Evolutionary conservation across 2,888 invertebrate genomes (phyloP).

Genomic region (Acronicta leporina): DNA sequence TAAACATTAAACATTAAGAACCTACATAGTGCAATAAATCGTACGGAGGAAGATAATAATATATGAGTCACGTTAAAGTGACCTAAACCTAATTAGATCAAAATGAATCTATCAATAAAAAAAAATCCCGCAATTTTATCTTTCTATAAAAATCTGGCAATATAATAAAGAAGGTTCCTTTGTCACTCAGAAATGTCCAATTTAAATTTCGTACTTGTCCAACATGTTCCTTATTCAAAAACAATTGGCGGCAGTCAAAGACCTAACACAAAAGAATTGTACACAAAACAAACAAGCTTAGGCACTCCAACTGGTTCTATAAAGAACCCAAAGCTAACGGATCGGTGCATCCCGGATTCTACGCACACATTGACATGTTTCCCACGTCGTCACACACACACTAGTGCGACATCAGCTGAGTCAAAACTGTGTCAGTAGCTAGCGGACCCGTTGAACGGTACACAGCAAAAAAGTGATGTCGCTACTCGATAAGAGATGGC

Average conservation of each 20-base stretch:
- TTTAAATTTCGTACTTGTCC: conserved; percentile 18
- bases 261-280: conserved; percentile 57
- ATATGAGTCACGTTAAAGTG: too few relatives aligned
- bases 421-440: conserved; percentile 84
- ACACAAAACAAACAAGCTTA: conserved; percentile 58
- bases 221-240: conserved; percentile 30
- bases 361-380: conserved; percentile 66
- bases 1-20: too few relatives aligned
- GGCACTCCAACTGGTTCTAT: conserved; percentile 65
- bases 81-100: too few relatives aligned
- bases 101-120: too few relatives aligned
- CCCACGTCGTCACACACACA: conserved; percentile 66
- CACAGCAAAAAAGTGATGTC: conserved; percentile 62
- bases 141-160: background rate
- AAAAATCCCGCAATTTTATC: too few relatives aligned
- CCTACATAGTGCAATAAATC: too few relatives aligned
- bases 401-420: conserved; percentile 77
- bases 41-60: too few relatives aligned
- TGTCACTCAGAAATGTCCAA: conserved; percentile 6
- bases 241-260: conserved; percentile 55
- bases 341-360: conserved; percentile 74
- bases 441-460: conserved; percentile 79
- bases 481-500: conserved; percentile 82
- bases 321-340: conserved; percentile 72
- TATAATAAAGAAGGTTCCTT: background rate